Evolutionary conservation across 2,888 invertebrate genomes (phyloP), one percentile per base, ranked within the genome.

Genomic region (Leptinotarsa peninsularis): DNA sequence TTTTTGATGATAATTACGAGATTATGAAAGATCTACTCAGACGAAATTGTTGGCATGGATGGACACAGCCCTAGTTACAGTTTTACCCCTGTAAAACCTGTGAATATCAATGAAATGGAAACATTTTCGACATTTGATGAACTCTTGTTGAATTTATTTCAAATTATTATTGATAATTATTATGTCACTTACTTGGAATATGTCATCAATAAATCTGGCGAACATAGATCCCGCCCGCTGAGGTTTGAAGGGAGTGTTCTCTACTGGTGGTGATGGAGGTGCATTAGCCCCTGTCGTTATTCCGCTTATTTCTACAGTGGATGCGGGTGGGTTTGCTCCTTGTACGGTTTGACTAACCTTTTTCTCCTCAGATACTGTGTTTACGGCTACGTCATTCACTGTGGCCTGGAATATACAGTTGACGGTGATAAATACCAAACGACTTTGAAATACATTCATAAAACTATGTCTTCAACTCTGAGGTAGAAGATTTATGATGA

Each of bases 121-220:
- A 33, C 10, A 33, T 33, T 10, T 33, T 33, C 10, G 10, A 33
- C 10, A 10, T 33, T 33, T 33, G 2, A 33, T 33, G 33, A 33
- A 33, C 7, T 33, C 33, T 33, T 10, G 33, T 33, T 10, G 33
- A 27, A 27, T 17, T 14, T 33, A 14, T 56, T 56, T 58, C 21
- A 33, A 21, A 18, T 56, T 5, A 21, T 2, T 4, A 13, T 4
- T 23, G 14, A 23, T 15, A 3, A 15, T 23, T 27, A 4, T 18
- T 27, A 7, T 43, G 10, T 14, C 1, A 58, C 58, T 82, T 81
- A 88, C 88, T 80, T 88, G 87, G 71, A 88, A 88, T 71, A 88
- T 87, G 68, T 88, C 88, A 76, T 87, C 87, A 58, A 88, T 88
- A 60, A 87, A 82, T 73, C 87, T 82, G 15, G 87, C 85, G 73